phyloP scores from a whole-genome alignment of 2,888 invertebrate species.

The Erebia palarica region DNA sequence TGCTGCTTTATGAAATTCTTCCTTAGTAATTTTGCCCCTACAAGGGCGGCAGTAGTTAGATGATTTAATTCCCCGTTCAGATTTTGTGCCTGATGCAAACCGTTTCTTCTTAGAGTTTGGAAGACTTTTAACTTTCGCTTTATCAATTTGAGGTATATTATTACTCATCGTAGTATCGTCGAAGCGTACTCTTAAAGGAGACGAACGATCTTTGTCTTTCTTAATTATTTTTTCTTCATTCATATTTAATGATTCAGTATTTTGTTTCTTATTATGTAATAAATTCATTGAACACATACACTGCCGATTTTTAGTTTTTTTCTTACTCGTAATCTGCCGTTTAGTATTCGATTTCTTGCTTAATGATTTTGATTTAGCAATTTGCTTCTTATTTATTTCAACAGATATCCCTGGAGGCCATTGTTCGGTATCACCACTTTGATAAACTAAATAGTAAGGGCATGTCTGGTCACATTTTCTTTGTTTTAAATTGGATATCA shows the following conservation, averaged over 20 bases:
- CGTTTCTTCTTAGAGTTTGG: constrained; percentile 3
- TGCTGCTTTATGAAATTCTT: constrained; percentile 38
- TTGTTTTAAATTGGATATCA: constrained; percentile 2
- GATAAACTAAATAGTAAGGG: constrained; percentile 27
- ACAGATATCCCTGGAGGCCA: neutral
- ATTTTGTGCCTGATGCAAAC: constrained; percentile 18
- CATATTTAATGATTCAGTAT: neutral
- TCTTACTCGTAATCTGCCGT: neutral
- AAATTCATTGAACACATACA: neutral
- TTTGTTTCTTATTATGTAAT: neutral
- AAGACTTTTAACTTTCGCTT: constrained; percentile 15
- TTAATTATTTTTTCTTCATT: neutral
- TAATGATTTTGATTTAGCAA: neutral
- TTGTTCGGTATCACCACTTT: constrained; percentile 28
- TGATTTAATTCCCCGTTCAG: constrained; percentile 10
- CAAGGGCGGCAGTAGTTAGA: constrained; percentile 37
- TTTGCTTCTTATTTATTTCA: constrained; percentile 12
- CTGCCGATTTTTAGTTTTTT: neutral
- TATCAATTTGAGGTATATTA: constrained; percentile 12
- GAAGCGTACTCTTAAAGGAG: constrained; percentile 33
- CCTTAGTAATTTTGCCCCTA: constrained; percentile 32
- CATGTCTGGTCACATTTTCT: constrained; percentile 29
- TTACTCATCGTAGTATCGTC: constrained; percentile 19
- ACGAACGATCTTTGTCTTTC: constrained; percentile 1
- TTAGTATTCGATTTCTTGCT: neutral